Base-by-base conservation (phyloP, 2,888 invertebrate species). In the Mesorhabditis belari region DNA sequence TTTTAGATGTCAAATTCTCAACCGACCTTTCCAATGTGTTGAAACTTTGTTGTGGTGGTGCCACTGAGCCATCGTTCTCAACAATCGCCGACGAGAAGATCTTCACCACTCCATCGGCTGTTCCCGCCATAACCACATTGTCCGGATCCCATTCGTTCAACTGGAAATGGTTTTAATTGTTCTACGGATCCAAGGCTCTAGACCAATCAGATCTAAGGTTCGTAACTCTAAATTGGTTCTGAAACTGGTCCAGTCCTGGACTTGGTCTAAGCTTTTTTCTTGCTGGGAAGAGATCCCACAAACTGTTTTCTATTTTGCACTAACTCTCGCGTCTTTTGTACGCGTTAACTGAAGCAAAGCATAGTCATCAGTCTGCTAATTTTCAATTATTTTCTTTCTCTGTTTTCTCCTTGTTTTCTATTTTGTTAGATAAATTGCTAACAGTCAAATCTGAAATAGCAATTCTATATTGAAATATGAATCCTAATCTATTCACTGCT, bases 101-200 rank as follows among this genome's bases (percentile, higher is more conserved):
- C 83, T 93, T 85, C 21, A 94, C 93, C 19, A 96, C 92, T 29
- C 96, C 96, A 84, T 98, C 98, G 4, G 91, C 92, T 35, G 93
- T 93, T 54, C 96, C 98, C 0, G 95, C 96, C 85, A 96, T 89
- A 68, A 98, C 87, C 52, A 98, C 95, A 84, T 96, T 96, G 80
- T 90, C 88, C 51, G 89, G 87, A 85, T 98, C 96, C 96, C 96
- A 98, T 84, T 98, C 96, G 73, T 92, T 88, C 63, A 90, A 88
- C 83, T 83, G 5, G 3, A 57, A 58, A 5, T 24, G 27, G 35
- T 29, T 28, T 17, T 26, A n/a, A 28, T 9, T 53, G 9, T 58
- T 55, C 19, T 55, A 28, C 5, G 6, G 49, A 23, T 24, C 17
- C 25, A 56, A 6, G 29, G 26, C 24, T 5, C 17, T 23, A 27